Evolutionary conservation across 2,888 invertebrate genomes (phyloP), one percentile per base, ranked within the genome.

Genomic region (Eupelmus urozonus): DNA sequence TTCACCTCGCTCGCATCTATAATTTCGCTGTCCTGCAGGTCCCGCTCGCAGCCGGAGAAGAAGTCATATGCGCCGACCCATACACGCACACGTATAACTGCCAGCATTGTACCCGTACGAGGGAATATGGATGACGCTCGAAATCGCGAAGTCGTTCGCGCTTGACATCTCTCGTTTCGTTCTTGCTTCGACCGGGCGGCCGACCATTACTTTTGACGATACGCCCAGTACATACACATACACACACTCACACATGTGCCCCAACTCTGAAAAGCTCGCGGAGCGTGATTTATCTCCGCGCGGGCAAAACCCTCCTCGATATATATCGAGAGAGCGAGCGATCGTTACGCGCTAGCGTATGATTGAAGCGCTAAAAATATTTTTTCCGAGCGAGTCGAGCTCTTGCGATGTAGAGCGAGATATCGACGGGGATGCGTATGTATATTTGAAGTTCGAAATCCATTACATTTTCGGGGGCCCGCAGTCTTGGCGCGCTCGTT

Each of bases 141-240:
- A 74, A 78, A 74, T 78, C 63, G 78, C 57, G 2, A 78, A 73
- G 73, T 74, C 63, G 73, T 78, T 70, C 40, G 40, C 40, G 40
- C 20, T 57, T 49, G 78, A 74, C 73, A 59, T 66, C 55, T 55
- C 49, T 70, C 70, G 42, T 27, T 55, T 51, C 70, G 23, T 66
- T 65, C 63, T 66, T 60, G 53, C 59, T 40, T 40, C 53, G 40
- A 40, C 45, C 20, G 57, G 40, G 25, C n/a, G n/a, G 62, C 13
- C 82, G 82, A 80, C 81, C 85, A 84, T 86, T 86, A 85, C 84
- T 85, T 85, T 84, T 83, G 83, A 85, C 62, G 66, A 60, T 57
- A 65, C 62, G 23, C 18, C 45, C 45, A n/a, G 11, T 20, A 4
- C 7, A 45, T 45, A 53, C 27, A 49, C 60, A 7, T 18, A 20